Conservation (phyloP, 2,113 vertebrate genomes). For the Cercopithecus mona region DNA sequence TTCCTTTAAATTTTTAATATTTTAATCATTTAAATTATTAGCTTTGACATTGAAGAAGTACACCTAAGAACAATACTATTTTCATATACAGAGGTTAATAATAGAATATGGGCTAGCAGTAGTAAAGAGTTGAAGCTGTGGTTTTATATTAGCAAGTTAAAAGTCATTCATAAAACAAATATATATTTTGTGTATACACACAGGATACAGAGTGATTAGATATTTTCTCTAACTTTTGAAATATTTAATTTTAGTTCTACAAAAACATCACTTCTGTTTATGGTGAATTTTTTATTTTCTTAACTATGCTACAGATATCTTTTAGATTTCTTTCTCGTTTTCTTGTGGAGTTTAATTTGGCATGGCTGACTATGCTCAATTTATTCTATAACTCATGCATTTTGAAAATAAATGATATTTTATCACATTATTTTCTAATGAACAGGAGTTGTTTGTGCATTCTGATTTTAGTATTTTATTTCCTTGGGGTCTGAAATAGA, state of each 20-base stretch:
- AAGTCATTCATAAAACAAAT: neutral
- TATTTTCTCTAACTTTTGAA: neutral
- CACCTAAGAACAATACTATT: neutral
- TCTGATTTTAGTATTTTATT: slow-evolving; percentile 45
- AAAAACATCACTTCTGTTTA: neutral
- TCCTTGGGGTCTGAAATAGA: slow-evolving; percentile 26
- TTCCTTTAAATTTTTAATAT: neutral
- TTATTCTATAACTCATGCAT: slow-evolving; percentile 47
- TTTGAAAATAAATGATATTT: slow-evolving; percentile 56
- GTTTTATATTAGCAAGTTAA: neutral
- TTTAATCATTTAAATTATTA: neutral
- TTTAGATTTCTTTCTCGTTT: slow-evolving; percentile 13
- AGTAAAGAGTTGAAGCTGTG: neutral
- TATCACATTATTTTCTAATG: slow-evolving; percentile 52
- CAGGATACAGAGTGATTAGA: neutral
- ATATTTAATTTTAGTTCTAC: neutral
- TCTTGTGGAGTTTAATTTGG: slow-evolving; percentile 55
- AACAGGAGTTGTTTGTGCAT: slow-evolving; percentile 40
- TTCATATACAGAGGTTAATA: neutral
- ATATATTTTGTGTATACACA: neutral
- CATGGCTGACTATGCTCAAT: slow-evolving; percentile 50
- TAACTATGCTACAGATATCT: neutral
- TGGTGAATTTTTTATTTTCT: neutral
- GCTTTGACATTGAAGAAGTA: neutral
- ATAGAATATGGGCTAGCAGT: neutral